Base-by-base conservation (phyloP, 2,113 vertebrate species). In the Amia ocellicauda region DNA sequence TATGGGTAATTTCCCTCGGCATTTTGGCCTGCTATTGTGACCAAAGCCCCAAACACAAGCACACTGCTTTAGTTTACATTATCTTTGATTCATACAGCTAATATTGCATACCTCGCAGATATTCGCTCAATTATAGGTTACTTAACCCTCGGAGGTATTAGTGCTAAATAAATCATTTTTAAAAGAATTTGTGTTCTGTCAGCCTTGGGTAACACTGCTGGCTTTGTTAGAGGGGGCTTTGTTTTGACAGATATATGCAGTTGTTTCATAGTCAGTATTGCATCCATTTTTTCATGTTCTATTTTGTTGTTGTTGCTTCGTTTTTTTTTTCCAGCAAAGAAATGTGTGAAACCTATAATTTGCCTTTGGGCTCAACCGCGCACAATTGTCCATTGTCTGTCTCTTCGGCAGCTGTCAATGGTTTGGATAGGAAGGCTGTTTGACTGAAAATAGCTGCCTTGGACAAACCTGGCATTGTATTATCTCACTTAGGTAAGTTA, bases 301-400 rank as follows among this genome's bases (percentile, higher is more conserved):
- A 68, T 79, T 78, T 76, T 78, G 58, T 60, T 65, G 63, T 31
- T 28, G 29, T 56, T 69, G 75, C 81, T 68, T 26, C 57, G 7
- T 66, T 73, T 67, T 58, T 76, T 47, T 45, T 59, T 49, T 83
- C 77, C 76, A 65, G 80, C 72, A 67, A 74, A 78, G 71, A 79
- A 73, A 78, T n/a, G 19, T 26, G 42, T 26, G 79, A 71, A 76
- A 79, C 81, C 77, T 78, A 66, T 75, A 70, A 54, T 74, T 77
- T 76, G 73, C 77, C 76, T 76, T 72, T 66, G 69, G 69, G 71
- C 62, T 64, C 43, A 16, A 69, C 60, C 16, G 16, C 19, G 78
- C 88, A 86, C 85, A 86, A 84, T 81, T 72, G 66, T 16, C 50
- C 67, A 76, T 85, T 86, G 85, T 85, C 71, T 58, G 36, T 62